These are phyloP conservation scores for Palloptera scutellata DNA, from an alignment of 2,888 invertebrate species.

Conservation along the genomic window DNA sequence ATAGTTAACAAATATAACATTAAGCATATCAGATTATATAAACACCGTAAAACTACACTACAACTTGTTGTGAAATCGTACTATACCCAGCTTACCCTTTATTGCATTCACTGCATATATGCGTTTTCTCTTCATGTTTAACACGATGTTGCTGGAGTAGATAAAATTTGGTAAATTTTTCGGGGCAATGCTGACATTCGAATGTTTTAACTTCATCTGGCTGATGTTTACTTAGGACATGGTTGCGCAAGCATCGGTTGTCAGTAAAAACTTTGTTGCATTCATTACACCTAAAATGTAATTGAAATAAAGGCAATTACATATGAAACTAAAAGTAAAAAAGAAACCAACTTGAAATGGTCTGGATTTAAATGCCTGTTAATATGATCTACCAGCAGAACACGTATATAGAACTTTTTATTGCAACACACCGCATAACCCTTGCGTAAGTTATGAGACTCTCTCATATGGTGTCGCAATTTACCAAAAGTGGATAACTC, in stretches of 20 bases:
- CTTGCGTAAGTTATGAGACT: constrained; percentile 42
- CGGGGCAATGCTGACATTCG: constrained; percentile 58
- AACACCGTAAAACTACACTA: too few relatives aligned
- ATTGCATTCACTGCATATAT: constrained; percentile 56
- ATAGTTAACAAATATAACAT: too few relatives aligned
- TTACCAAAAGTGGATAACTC: constrained; percentile 41
- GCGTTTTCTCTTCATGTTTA: constrained; percentile 50
- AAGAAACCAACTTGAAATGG: constrained; percentile 49
- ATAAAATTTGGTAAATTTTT: constrained; percentile 58
- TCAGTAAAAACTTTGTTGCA: constrained; percentile 49
- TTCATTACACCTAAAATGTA: constrained; percentile 48
- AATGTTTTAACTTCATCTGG: constrained; percentile 57
- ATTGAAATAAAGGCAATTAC: constrained; percentile 35
- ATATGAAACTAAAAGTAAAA: neutral
- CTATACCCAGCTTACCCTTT: constrained; percentile 49
- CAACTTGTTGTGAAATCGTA: too few relatives aligned
- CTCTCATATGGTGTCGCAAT: constrained; percentile 39
- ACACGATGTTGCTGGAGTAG: constrained; percentile 56
- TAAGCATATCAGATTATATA: too few relatives aligned
- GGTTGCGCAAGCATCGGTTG: constrained; percentile 59
- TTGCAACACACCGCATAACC: constrained; percentile 61
- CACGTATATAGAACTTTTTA: constrained; percentile 58
- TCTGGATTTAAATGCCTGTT: constrained; percentile 60
- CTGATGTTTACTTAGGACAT: constrained; percentile 58
- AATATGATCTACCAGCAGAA: constrained; percentile 59